phyloP scores from a whole-genome alignment of 2,113 vertebrate genomes.

The Chlamydotis undulata region DNA sequence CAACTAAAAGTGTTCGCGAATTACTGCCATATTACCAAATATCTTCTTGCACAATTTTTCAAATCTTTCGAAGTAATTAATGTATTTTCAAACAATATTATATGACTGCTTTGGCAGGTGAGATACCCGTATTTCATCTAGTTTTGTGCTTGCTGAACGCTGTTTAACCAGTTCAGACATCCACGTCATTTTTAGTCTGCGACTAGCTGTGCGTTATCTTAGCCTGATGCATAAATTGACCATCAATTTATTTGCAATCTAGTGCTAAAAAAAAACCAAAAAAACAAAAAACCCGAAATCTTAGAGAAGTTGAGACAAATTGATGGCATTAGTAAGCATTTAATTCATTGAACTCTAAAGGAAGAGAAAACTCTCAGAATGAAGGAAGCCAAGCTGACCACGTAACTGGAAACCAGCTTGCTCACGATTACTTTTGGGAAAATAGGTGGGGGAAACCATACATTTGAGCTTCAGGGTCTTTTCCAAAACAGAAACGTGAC shows the following conservation, averaged over 20 bases:
- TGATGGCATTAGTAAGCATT: not conserved
- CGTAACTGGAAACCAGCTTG: slow-evolving; percentile 1
- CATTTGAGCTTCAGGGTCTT: slow-evolving; percentile 28
- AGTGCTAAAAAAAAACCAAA: not conserved
- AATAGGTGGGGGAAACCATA: not conserved
- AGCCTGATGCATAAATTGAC: not conserved
- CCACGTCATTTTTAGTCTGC: not conserved
- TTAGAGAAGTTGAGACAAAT: not conserved
- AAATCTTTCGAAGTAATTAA: not conserved
- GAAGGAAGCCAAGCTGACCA: not conserved
- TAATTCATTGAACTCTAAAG: not conserved
- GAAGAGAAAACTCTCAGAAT: not conserved
- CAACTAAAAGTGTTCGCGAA: not conserved
- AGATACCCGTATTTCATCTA: not conserved
- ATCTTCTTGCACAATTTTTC: not conserved
- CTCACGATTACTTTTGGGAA: slow-evolving; percentile 1
- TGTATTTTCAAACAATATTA: not conserved
- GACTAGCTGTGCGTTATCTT: not conserved
- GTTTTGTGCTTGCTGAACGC: not conserved
- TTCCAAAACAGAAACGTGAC: slow-evolving; percentile 61
- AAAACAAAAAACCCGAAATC: not conserved
- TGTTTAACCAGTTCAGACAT: not conserved
- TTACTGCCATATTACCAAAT: not conserved
- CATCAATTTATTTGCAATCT: not conserved
- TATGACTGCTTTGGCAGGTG: not conserved